Percentiles rank a stretch among this genome's conserved stretches.
phyloP scores from a whole-genome alignment of 2,113 vertebrate genomes.

The Macroglossus sobrinus region DNA sequence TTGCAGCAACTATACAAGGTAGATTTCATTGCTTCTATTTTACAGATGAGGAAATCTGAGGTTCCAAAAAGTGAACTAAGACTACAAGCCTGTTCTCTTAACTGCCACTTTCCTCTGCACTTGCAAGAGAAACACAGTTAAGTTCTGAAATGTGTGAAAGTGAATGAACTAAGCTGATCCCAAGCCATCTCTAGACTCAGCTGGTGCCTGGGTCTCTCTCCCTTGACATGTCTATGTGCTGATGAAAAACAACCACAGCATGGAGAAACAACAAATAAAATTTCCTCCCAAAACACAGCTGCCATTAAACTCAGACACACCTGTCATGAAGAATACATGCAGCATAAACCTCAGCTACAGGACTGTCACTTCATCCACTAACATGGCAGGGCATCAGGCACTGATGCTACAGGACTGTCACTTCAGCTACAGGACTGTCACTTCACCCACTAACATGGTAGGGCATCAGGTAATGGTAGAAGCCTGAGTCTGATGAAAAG shows the following conservation, averaged over 20 bases:
- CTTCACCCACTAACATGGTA: rapidly evolving
- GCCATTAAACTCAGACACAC: neutral
- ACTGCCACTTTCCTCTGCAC: neutral
- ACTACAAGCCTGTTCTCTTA: neutral
- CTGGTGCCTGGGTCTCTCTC: neutral
- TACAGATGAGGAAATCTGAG: neutral
- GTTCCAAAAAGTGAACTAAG: neutral
- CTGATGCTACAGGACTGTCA: no score
- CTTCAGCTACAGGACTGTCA: neutral
- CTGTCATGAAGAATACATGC: neutral
- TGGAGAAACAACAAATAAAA: neutral
- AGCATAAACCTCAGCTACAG: neutral
- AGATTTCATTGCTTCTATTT: neutral
- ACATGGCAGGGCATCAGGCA: rapidly evolving
- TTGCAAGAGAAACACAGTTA: neutral
- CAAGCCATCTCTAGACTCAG: neutral
- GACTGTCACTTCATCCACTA: neutral
- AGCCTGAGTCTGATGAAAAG: neutral
- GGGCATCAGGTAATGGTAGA: neutral
- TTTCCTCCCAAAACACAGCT: neutral
- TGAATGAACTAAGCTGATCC: neutral
- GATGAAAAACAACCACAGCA: neutral
- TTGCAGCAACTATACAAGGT: neutral
- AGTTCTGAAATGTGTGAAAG: neutral
- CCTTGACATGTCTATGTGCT: neutral